phyloP scores from a whole-genome alignment of 2,113 vertebrate genomes.

The Epinephelus moara region DNA sequence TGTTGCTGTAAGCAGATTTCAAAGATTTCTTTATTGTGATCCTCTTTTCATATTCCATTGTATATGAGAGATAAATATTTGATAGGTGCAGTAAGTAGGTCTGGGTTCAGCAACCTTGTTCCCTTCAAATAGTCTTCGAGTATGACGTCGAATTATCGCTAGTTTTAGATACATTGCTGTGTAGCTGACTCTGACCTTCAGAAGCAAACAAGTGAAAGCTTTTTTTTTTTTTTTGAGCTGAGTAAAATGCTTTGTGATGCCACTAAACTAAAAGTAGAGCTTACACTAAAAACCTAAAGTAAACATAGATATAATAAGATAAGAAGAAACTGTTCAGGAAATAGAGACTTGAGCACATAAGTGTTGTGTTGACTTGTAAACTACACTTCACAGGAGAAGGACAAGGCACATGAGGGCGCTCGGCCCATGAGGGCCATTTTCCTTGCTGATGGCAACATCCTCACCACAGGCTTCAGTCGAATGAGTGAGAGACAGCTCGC shows the following conservation, averaged over 20 bases:
- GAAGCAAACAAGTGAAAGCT: neutral
- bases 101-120: neutral
- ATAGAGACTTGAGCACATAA: neutral
- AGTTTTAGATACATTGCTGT: neutral
- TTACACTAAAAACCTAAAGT: neutral
- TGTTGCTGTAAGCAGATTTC: conserved; percentile 85
- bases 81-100: neutral
- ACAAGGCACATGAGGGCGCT: conserved; percentile 95
- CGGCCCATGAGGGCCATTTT: conserved; percentile 97
- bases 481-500: conserved; percentile 97
- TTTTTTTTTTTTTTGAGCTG: no score
- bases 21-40: neutral
- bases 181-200: neutral
- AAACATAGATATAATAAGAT: neutral
- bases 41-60: neutral
- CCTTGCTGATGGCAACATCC: conserved; percentile 91
- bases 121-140: neutral
- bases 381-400: conserved; percentile 89
- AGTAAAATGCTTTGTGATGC: neutral
- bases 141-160: neutral
- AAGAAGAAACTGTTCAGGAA: neutral
- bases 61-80: neutral
- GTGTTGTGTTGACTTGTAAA: neutral
- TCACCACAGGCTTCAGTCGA: conserved; percentile 97
- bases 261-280: neutral